phyloP scores from a whole-genome alignment of 2,888 invertebrate species.

The Apotomis betuletana region DNA sequence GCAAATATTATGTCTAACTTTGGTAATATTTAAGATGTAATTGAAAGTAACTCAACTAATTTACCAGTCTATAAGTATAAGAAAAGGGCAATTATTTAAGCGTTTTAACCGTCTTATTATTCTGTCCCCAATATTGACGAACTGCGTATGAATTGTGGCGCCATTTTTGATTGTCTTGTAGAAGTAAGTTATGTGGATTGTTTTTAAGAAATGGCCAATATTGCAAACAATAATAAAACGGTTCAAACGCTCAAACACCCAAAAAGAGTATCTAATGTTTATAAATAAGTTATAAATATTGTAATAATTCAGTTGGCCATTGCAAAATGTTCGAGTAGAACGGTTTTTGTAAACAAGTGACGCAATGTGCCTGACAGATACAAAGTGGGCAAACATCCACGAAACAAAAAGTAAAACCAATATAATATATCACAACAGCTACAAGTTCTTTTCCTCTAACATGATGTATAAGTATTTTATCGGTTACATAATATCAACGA shows the following conservation, averaged over 20 bases:
- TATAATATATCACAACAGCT: constrained; percentile 27
- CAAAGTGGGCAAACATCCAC: not conserved
- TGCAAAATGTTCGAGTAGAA: not conserved
- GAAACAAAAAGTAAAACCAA: constrained; percentile 2
- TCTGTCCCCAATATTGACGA: too few species aligned
- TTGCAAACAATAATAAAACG: too few species aligned
- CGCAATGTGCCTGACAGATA: not conserved
- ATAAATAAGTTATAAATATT: not conserved
- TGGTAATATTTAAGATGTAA: constrained; percentile 71
- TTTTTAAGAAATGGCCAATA: too few species aligned
- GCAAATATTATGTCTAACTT: constrained; percentile 66
- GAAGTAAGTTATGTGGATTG: too few species aligned
- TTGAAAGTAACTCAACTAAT: constrained; percentile 53
- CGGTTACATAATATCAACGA: constrained; percentile 63
- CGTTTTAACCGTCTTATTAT: too few species aligned
- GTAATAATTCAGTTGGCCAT: not conserved
- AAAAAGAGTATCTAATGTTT: too few species aligned
- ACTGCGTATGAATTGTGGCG: too few species aligned
- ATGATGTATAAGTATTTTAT: constrained; percentile 42
- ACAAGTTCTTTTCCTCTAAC: constrained; percentile 15
- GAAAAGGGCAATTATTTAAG: constrained; percentile 39
- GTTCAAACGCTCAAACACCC: too few species aligned
- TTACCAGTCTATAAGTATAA: constrained; percentile 63
- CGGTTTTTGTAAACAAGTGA: not conserved
- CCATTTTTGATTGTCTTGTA: too few species aligned